Evolutionary conservation across 2,888 invertebrate genomes (phyloP).

Genomic region (Andrena minutula): DNA sequence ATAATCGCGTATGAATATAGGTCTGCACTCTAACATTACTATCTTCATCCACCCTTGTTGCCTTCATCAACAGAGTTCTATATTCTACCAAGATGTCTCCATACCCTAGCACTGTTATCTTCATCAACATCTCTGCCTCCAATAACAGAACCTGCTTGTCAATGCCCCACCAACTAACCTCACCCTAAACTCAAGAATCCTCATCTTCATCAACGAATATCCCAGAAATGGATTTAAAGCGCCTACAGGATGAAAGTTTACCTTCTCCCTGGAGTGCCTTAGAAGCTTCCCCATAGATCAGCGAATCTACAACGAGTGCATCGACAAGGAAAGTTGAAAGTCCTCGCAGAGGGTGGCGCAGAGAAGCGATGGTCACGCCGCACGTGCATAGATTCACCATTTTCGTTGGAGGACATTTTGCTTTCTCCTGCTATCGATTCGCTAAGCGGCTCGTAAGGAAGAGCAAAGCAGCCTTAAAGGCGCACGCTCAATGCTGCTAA

Average conservation of each 20-base stretch:
- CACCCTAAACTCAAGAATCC: too few relatives aligned
- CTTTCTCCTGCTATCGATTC: slow-evolving; percentile 75
- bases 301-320: background rate
- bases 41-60: background rate
- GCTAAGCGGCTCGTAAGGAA: slow-evolving; percentile 71
- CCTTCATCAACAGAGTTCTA: background rate
- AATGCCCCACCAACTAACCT: too few relatives aligned
- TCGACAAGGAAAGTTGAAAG: background rate
- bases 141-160: too few relatives aligned
- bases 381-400: slow-evolving; percentile 46
- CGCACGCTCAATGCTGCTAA: slow-evolving; percentile 75
- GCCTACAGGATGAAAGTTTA: too few relatives aligned
- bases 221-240: too few relatives aligned
- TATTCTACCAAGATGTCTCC: background rate
- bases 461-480: slow-evolving; percentile 75
- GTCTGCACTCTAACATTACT: too few relatives aligned
- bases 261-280: too few relatives aligned
- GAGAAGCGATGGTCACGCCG: background rate
- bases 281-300: background rate
- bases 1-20: too few relatives aligned
- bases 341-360: background rate
- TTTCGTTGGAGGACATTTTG: slow-evolving; percentile 58
- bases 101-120: background rate
- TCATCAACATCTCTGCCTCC: background rate
- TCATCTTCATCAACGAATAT: too few relatives aligned